Evolutionary conservation across 2,113 vertebrate genomes (phyloP).

Genomic region (Argyrosomus japonicus): DNA sequence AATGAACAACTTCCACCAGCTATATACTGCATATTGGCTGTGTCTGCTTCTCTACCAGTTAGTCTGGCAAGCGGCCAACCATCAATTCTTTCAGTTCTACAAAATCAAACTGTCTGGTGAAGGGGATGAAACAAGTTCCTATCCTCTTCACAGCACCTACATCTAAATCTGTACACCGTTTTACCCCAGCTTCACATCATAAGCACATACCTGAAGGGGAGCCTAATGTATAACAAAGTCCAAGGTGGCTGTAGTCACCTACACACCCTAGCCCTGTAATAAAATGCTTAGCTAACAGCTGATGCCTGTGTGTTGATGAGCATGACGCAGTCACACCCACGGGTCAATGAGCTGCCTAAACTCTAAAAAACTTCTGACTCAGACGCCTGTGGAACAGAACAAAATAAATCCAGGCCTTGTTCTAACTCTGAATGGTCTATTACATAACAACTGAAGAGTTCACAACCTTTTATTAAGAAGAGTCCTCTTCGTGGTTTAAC

Average conservation of each 20-base stretch:
- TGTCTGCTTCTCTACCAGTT: neutral
- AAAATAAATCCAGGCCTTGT: slow-evolving; percentile 30
- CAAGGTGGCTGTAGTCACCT: neutral
- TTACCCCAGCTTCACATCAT: neutral
- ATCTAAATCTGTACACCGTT: neutral
- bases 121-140: neutral
- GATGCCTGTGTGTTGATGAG: slow-evolving; percentile 32
- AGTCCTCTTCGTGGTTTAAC: neutral
- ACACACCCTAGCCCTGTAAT: neutral
- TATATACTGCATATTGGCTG: neutral
- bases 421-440: neutral
- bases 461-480: neutral
- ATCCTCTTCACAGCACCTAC: neutral
- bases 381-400: neutral
- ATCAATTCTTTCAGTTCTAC: neutral
- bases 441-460: slow-evolving; percentile 4
- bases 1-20: slow-evolving; percentile 9
- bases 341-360: slow-evolving; percentile 21
- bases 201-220: neutral
- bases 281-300: slow-evolving; percentile 12
- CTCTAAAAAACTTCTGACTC: slow-evolving; percentile 40
- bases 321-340: slow-evolving; percentile 31
- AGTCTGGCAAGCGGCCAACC: neutral
- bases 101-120: slow-evolving; percentile 22
- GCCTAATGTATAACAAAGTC: neutral